phyloP scores from a whole-genome alignment of 2,888 invertebrate genomes.

The Leptothorax acervorum region DNA sequence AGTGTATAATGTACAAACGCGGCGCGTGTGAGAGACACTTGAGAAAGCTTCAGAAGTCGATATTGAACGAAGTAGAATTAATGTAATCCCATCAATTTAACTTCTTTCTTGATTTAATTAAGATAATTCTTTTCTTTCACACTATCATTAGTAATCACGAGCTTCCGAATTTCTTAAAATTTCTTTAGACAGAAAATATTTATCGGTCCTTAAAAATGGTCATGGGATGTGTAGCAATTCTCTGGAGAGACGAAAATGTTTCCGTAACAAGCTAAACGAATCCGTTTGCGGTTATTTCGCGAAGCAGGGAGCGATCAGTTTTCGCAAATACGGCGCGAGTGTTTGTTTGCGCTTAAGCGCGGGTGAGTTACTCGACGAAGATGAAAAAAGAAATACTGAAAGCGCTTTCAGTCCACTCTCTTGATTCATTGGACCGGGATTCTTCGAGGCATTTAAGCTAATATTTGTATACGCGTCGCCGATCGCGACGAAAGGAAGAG shows the following conservation, averaged over 20 bases:
- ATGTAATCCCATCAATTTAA: neutral
- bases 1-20: neutral
- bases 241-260: neutral
- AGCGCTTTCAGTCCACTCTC: conserved; percentile 18
- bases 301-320: conserved; percentile 6
- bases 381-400: conserved; percentile 25
- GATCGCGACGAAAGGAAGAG: conserved; percentile 7
- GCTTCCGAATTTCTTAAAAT: neutral
- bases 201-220: neutral
- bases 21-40: neutral
- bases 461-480: conserved; percentile 45
- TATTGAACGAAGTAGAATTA: neutral
- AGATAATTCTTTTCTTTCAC: neutral
- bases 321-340: conserved; percentile 25
- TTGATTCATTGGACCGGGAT: conserved; percentile 13
- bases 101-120: neutral
- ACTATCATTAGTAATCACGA: neutral
- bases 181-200: neutral
- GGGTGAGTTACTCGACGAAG: conserved; percentile 1
- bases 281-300: conserved; percentile 25
- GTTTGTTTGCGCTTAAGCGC: conserved; percentile 38
- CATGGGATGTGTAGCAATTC: neutral
- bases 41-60: neutral
- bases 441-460: conserved; percentile 43
- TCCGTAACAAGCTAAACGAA: neutral